Base-by-base conservation (phyloP, 1,140 invertebrate genomes). In the Pararge aegeria region DNA sequence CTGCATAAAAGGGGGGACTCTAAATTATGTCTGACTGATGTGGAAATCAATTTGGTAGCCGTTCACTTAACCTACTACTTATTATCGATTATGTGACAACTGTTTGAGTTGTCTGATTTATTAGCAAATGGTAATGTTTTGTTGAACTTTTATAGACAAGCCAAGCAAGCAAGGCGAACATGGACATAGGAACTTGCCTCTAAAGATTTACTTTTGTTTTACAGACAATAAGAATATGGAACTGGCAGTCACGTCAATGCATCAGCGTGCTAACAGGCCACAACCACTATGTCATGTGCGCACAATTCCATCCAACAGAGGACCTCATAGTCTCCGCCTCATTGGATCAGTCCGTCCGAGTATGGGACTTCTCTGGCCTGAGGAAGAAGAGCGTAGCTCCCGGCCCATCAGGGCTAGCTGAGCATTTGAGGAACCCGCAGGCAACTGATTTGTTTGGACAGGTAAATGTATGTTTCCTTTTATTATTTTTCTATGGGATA, bases 271-370 rank as follows among this genome's bases (percentile, higher is more conserved):
- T 99, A 4, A 98, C 98, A 0, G 98, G 98, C 0, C 99, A 99
- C 89, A 99, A 99, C 90, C 98, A 99, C 87, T 99, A 99, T 91
- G 99, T 99, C 0, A 99, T 99, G 99, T 99, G 98, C 90, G 98
- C 98, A 0, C 96, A 97, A 76, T 99, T 99, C 89, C 99, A 99
- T 90, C 97, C 97, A 0, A 94, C 94, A 0, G 98, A 99, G 78
- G 98, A 99, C 90, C 93, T 99, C 27, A 95, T 99, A 16, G 98
- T 99, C 0, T 99, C 98, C 0, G 98, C 98, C 1, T 99, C 98
- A 0, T 91, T 99, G 12, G 99, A 99, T 92, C 98, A 99, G 83
- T 99, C 98, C 12, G 97, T 99, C 1, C 92, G 99, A 44, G 97
- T 99, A 10, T 99, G 99, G 99, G 99, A 99, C 83, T 99, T 99